phyloP scores from a whole-genome alignment of 2,113 vertebrate species.

The Ciconia boyciana region DNA sequence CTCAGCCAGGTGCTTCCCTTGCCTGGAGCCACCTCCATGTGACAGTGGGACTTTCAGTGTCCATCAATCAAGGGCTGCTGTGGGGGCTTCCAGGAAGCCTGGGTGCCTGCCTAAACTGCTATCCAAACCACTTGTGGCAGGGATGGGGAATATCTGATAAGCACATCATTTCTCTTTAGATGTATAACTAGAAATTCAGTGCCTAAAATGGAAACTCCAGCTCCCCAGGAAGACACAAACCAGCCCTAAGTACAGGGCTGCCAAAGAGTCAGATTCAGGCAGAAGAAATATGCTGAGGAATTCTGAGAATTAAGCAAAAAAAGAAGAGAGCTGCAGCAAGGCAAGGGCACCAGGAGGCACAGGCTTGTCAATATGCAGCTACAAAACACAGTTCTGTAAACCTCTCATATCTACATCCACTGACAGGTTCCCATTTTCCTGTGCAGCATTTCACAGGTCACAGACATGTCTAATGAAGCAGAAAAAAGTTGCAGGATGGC shows the following conservation, averaged over 20 bases:
- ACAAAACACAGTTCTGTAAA: neutral
- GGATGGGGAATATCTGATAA: neutral
- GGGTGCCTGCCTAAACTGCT: neutral
- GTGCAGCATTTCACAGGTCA: neutral
- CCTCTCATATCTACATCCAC: neutral
- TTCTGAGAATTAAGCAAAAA: neutral
- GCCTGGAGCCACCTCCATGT: neutral
- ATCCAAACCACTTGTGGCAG: accelerated
- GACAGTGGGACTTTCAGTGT: neutral
- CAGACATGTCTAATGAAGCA: neutral
- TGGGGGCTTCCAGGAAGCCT: neutral
- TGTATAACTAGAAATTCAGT: neutral
- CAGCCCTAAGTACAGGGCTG: neutral
- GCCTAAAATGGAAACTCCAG: neutral
- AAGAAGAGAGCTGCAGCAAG: neutral
- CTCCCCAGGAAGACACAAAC: neutral
- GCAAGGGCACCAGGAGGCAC: neutral
- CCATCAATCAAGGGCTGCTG: neutral
- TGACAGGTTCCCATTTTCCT: neutral
- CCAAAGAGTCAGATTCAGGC: neutral
- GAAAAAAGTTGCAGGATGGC: neutral
- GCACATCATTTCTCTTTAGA: neutral
- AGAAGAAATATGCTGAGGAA: neutral
- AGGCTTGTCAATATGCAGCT: neutral
- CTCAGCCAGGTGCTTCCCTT: neutral